Evolutionary conservation across 1,140 invertebrate genomes (phyloP).

Genomic region (Microplitis mediator): DNA sequence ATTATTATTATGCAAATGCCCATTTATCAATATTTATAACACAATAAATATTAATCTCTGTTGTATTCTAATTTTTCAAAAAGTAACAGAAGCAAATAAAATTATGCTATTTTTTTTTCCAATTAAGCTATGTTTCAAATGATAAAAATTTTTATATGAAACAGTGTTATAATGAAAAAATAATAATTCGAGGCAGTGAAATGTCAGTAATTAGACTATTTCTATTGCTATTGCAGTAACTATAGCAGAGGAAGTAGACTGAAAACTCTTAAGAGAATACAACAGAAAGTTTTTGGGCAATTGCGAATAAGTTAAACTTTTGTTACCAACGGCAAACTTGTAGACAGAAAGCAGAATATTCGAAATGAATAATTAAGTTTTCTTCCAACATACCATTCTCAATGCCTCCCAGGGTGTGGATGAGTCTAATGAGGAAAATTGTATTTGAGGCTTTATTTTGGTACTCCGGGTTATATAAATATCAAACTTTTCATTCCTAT

Average conservation of each 20-base stretch:
- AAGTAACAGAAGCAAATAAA: no score
- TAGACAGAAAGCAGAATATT: constrained; percentile 14
- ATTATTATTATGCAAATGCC: no score
- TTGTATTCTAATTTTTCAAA: no score
- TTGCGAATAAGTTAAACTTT: neutral
- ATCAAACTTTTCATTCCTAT: neutral
- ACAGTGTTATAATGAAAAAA: no score
- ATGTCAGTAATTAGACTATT: no score
- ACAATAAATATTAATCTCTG: no score
- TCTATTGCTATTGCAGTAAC: no score
- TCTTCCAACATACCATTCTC: constrained; percentile 57
- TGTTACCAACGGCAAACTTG: neutral
- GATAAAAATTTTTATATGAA: no score
- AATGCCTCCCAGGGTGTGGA: constrained; percentile 56
- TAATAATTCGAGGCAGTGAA: no score
- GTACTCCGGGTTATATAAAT: constrained; percentile 8
- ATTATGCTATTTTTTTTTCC: no score
- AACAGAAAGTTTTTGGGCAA: constrained; percentile 12
- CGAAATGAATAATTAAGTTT: constrained; percentile 44
- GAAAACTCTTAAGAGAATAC: constrained; percentile 1
- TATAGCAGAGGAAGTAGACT: neutral
- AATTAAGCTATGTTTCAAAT: no score
- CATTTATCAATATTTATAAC: no score
- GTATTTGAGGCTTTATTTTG: constrained; percentile 2
- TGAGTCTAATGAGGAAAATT: constrained; percentile 46